phyloP scores from a whole-genome alignment of 1,140 invertebrate genomes.

The Lamellibrachia luymesi region DNA sequence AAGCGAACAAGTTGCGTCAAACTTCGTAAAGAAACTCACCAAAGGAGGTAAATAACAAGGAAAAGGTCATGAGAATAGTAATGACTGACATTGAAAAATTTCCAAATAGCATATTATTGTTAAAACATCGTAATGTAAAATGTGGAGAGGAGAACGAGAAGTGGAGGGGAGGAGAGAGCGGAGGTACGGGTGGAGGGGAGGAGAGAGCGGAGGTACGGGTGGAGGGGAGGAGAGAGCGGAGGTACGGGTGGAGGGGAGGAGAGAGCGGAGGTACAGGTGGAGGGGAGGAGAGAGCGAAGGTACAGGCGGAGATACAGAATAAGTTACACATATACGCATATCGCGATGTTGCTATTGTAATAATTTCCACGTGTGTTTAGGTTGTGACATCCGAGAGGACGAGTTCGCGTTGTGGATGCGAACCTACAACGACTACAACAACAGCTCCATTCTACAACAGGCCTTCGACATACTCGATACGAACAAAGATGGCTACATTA shows the following conservation, averaged over 20 bases:
- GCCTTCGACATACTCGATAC: neutral
- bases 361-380: neutral
- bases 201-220: neutral
- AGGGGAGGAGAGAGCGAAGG: too few relatives aligned
- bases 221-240: neutral
- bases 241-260: neutral
- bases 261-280: neutral
- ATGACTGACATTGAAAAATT: too few relatives aligned
- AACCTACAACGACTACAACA: neutral
- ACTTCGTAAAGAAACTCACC: neutral
- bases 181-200: too few relatives aligned
- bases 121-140: too few relatives aligned
- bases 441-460: neutral
- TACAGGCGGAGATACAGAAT: neutral
- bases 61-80: too few relatives aligned
- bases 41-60: neutral
- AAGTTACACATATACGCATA: neutral
- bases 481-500: neutral
- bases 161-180: neutral
- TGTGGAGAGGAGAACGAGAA: neutral
- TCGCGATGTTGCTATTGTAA: neutral
- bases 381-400: neutral
- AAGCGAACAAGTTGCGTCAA: neutral
- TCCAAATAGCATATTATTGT: too few relatives aligned
- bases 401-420: neutral